These are phyloP conservation scores for Cossypha caffra DNA, from an alignment of 2,797 vertebrate species.

Conservation along the genomic window DNA sequence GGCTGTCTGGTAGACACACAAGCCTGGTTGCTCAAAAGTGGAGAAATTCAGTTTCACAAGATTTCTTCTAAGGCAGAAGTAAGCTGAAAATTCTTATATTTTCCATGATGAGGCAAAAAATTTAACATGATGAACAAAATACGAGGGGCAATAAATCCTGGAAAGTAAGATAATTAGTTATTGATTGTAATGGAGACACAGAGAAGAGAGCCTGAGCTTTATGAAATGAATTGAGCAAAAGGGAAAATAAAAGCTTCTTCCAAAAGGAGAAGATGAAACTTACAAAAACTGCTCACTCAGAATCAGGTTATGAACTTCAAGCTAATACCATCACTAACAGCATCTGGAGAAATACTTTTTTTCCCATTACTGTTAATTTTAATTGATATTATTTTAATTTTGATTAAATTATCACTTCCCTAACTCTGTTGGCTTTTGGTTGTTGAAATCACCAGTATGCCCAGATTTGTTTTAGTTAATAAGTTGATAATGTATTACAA, in stretches of 20 bases:
- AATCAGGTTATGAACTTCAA: not conserved
- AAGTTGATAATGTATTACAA: not conserved
- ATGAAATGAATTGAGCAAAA: not conserved
- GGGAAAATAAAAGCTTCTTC: not conserved
- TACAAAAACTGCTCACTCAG: accelerated
- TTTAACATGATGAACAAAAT: not conserved
- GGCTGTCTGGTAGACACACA: not conserved
- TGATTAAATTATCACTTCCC: not conserved
- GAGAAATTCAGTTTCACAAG: not conserved
- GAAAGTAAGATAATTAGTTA: not conserved
- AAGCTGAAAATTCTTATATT: not conserved
- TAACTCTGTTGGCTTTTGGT: not conserved
- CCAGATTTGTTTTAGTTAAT: not conserved
- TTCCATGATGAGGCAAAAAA: not conserved
- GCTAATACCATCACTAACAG: not conserved
- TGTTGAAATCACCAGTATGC: not conserved
- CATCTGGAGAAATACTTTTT: not conserved
- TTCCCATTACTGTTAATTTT: not conserved
- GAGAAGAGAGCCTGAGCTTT: not conserved
- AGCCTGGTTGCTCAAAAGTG: not conserved
- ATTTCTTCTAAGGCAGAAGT: not conserved
- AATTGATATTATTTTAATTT: not conserved
- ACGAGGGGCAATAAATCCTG: not conserved
- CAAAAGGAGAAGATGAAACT: not conserved
- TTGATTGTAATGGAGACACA: not conserved